Evolutionary conservation across 37 sponge, comb jelly and placozoan species (phyloP).

Genomic region (Beroe forskalii): DNA sequence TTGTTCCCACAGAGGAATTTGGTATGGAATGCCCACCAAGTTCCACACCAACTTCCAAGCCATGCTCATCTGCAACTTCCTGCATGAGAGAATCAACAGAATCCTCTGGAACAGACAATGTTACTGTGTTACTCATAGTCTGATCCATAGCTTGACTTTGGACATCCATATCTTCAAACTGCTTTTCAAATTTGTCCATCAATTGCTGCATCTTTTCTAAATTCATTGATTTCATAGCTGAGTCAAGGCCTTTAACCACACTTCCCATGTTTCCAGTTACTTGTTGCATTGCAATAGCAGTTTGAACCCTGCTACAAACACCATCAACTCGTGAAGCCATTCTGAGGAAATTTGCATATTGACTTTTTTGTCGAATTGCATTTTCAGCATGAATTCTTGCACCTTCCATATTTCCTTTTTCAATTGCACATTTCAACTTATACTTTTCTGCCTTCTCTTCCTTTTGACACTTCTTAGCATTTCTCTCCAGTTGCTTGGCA

Average conservation of each 20-base stretch:
- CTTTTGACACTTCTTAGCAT: slow-evolving; percentile 94
- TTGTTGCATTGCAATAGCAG: slow-evolving; percentile 95
- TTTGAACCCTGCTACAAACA: slow-evolving; percentile 89
- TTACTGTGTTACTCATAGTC: slow-evolving; percentile 93
- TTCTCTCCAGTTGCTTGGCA: slow-evolving; percentile 92
- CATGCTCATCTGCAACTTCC: slow-evolving; percentile 90
- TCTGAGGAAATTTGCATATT: slow-evolving; percentile 88
- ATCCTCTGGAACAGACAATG: slow-evolving; percentile 88
- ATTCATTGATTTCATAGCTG: slow-evolving; percentile 97
- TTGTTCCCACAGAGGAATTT: slow-evolving; percentile 46
- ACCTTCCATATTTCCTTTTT: slow-evolving; percentile 95
- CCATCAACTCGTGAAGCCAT: slow-evolving; percentile 98
- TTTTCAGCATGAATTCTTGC: slow-evolving; percentile 98
- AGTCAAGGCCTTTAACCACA: slow-evolving; percentile 93
- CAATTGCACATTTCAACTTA: slow-evolving; percentile 93
- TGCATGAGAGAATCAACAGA: slow-evolving; percentile 92
- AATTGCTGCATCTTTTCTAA: slow-evolving; percentile 88
- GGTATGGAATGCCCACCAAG: slow-evolving; percentile 53
- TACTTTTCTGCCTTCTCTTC: slow-evolving; percentile 91
- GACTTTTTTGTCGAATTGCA: slow-evolving; percentile 97
- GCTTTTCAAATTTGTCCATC: slow-evolving; percentile 97
- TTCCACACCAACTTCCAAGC: slow-evolving; percentile 58
- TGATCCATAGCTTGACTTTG: slow-evolving; percentile 99
- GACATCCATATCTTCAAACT: slow-evolving; percentile 97
- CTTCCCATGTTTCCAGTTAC: slow-evolving; percentile 96